phyloP scores from a whole-genome alignment of 2,888 invertebrate genomes.

The Ectobius pallidus region DNA sequence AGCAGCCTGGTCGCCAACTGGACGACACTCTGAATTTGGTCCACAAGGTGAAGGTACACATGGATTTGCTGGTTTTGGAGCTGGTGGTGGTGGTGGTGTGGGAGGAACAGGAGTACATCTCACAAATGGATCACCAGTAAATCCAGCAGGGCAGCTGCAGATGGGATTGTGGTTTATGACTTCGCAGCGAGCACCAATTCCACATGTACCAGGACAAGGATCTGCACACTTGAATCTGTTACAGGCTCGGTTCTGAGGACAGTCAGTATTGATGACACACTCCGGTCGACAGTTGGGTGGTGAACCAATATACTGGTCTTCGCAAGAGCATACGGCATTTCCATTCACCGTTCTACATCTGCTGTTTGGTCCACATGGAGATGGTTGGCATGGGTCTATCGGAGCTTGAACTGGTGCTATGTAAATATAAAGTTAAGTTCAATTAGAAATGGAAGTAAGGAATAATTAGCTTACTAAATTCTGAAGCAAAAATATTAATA shows the following conservation, averaged over 20 bases:
- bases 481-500: too few relatives aligned
- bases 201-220: constrained; percentile 51
- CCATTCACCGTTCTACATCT: constrained; percentile 66
- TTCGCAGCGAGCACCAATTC: constrained; percentile 50
- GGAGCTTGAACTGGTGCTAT: too few relatives aligned
- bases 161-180: constrained; percentile 51
- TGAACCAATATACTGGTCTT: constrained; percentile 64
- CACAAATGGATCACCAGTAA: constrained; percentile 49
- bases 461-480: too few relatives aligned
- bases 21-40: constrained; percentile 50
- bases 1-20: constrained; percentile 60
- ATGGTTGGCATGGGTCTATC: constrained; percentile 67
- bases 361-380: constrained; percentile 71
- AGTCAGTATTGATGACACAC: constrained; percentile 52
- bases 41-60: constrained; percentile 71
- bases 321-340: constrained; percentile 70
- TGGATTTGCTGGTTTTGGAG: constrained; percentile 62
- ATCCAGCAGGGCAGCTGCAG: constrained; percentile 51
- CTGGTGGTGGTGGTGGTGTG: constrained; percentile 48
- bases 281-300: constrained; percentile 57
- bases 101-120: constrained; percentile 53
- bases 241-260: constrained; percentile 50
- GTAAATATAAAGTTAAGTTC: too few relatives aligned
- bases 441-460: too few relatives aligned
- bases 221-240: constrained; percentile 51